Conservation (phyloP, 2,888 invertebrate species). For the Rhingia campestris region DNA sequence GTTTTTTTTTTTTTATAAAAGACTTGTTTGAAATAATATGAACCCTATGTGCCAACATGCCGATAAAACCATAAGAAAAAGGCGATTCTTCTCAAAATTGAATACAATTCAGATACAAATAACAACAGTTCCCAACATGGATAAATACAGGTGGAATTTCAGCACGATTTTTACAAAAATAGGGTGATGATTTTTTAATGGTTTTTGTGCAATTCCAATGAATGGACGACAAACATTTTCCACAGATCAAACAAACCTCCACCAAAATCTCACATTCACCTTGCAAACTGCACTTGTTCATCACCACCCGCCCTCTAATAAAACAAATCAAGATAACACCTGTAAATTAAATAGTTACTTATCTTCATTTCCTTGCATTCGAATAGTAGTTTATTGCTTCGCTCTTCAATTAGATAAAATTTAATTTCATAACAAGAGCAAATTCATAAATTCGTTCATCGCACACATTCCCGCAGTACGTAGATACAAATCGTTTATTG, state of each 20-base stretch:
- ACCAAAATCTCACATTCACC: neutral
- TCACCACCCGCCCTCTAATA: neutral
- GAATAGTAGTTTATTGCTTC: neutral
- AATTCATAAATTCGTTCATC: neutral
- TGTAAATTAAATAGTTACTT: neutral
- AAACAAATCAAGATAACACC: neutral
- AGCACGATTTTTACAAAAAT: no score
- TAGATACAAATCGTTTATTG: neutral
- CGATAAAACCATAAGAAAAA: no score
- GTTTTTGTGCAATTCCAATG: no score
- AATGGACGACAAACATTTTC: no score
- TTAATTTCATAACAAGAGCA: neutral
- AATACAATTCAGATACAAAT: no score
- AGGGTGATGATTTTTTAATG: no score
- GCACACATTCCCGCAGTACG: neutral
- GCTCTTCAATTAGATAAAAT: neutral
- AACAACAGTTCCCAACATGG: no score
- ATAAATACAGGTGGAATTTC: no score
- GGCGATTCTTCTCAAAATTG: no score
- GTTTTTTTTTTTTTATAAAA: no score
- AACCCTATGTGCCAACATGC: no score
- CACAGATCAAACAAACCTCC: neutral
- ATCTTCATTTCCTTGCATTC: neutral
- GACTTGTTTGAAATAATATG: no score
- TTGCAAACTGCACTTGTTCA: neutral